These are phyloP conservation scores for Dyspetes luteomarginatus DNA, from an alignment of 2,888 invertebrate species.

Conservation along the genomic window DNA sequence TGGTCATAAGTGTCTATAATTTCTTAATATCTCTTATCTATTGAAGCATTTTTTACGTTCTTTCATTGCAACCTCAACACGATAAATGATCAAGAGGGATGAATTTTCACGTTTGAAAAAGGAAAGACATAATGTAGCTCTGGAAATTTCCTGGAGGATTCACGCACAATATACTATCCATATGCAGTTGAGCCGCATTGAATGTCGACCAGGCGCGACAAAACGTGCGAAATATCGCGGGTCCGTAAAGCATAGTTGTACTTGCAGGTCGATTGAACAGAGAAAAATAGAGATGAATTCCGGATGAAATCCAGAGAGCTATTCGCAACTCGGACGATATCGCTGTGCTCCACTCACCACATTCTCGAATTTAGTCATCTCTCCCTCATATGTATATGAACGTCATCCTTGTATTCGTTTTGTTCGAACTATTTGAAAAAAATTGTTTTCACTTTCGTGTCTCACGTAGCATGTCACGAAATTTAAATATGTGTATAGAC, in stretches of 20 bases:
- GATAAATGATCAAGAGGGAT: too few relatives aligned
- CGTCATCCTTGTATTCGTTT: conserved; percentile 3
- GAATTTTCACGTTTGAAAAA: too few relatives aligned
- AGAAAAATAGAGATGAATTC: conserved; percentile 17
- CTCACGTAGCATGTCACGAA: background rate
- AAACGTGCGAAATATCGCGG: conserved; percentile 23
- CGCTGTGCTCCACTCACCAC: background rate
- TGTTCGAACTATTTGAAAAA: background rate
- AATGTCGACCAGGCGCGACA: conserved; percentile 1
- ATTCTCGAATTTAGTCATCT: background rate
- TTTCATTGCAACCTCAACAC: too few relatives aligned
- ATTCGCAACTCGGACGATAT: background rate
- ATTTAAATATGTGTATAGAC: background rate
- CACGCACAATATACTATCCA: too few relatives aligned
- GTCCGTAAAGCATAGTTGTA: background rate
- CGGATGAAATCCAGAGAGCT: conserved; percentile 7
- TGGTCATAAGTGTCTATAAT: too few relatives aligned
- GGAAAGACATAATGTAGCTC: too few relatives aligned
- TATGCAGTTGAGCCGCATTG: background rate
- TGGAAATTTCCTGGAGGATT: too few relatives aligned
- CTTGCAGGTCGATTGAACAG: background rate
- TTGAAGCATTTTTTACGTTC: too few relatives aligned
- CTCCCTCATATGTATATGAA: background rate
- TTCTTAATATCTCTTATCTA: too few relatives aligned
- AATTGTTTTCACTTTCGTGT: background rate